Evolutionary conservation across 2,797 vertebrate genomes (phyloP).

Genomic region (Pangasius larnaudii): DNA sequence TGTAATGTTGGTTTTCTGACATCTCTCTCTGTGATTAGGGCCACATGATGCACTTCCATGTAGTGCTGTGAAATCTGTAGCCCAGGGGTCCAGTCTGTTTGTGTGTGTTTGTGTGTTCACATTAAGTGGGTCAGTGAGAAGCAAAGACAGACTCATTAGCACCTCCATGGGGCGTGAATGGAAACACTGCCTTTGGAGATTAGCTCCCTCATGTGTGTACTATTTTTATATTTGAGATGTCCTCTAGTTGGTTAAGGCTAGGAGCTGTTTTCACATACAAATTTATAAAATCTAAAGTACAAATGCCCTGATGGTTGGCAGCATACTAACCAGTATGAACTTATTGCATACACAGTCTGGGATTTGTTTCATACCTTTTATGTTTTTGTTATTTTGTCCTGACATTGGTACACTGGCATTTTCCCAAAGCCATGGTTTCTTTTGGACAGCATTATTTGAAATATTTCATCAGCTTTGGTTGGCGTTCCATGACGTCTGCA

Average conservation of each 20-base stretch:
- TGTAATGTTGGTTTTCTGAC: slow-evolving; percentile 35
- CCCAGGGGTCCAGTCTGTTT: slow-evolving; percentile 19
- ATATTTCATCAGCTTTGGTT: slow-evolving; percentile 32
- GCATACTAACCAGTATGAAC: neutral
- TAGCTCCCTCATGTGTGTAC: slow-evolving; percentile 12
- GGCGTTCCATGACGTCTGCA: slow-evolving; percentile 38
- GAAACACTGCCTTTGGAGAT: slow-evolving; percentile 24
- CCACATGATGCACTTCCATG: slow-evolving; percentile 20
- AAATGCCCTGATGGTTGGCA: neutral
- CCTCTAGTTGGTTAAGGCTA: slow-evolving; percentile 1
- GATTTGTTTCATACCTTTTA: neutral
- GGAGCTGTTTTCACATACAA: neutral
- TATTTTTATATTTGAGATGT: slow-evolving; percentile 35
- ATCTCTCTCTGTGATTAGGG: slow-evolving; percentile 24
- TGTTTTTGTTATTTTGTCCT: neutral
- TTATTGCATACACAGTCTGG: neutral
- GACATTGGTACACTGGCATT: neutral
- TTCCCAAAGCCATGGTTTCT: neutral
- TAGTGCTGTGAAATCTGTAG: slow-evolving; percentile 16
- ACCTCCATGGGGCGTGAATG: slow-evolving; percentile 44
- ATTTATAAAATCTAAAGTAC: neutral
- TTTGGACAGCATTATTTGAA: slow-evolving; percentile 8
- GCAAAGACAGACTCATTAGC: slow-evolving; percentile 43
- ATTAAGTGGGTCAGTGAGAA: slow-evolving; percentile 43
- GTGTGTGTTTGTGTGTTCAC: slow-evolving; percentile 19